Conservation (phyloP, 2,797 vertebrate species). For the Typhlichthys eigenmanni region DNA sequence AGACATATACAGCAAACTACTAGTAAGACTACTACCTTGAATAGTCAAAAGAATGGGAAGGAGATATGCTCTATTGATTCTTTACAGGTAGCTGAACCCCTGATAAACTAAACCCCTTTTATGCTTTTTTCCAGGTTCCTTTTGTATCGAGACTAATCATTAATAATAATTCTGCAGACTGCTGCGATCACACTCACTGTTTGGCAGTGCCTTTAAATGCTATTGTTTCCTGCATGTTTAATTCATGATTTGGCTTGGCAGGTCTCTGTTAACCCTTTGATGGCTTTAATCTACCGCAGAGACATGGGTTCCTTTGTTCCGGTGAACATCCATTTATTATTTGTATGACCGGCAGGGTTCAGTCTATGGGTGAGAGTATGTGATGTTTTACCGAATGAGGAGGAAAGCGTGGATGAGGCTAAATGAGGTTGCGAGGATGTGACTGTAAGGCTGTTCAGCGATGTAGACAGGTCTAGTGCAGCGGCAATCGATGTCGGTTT, state of each 20-base stretch:
- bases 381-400: not conserved
- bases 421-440: too few species aligned
- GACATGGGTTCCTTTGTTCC: too few species aligned
- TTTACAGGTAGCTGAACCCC: not conserved
- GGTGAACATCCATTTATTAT: too few species aligned
- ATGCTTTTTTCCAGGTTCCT: not conserved
- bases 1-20: conserved; percentile 5
- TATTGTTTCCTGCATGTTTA: not conserved
- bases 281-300: too few species aligned
- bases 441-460: too few species aligned
- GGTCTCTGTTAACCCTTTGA: not conserved
- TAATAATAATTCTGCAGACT: not conserved
- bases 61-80: not conserved
- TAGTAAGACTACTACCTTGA: not conserved
- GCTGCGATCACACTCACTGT: not conserved
- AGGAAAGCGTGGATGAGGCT: too few species aligned
- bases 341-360: too few species aligned
- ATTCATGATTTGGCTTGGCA: not conserved
- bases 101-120: not conserved
- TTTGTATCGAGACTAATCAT: not conserved
- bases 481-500: not conserved
- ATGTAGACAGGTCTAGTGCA: not conserved
- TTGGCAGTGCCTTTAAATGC: not conserved
- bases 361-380: too few species aligned
- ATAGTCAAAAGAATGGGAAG: not conserved